A percentile compares a stretch with the other conserved stretches of the same genome.
Conservation (phyloP, 2,113 vertebrate genomes). For the Nannobrachium achirus region DNA sequence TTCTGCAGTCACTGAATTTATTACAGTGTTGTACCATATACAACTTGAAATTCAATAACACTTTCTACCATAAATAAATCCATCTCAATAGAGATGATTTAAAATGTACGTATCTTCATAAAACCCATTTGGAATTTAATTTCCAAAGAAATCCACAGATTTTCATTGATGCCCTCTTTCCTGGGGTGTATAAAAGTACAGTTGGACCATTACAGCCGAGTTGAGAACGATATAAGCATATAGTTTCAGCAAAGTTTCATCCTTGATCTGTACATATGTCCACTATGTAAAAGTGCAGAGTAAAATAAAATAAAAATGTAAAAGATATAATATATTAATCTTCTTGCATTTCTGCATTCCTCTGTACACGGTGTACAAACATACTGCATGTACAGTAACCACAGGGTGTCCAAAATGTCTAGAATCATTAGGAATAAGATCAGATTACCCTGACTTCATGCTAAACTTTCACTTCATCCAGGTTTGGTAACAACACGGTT, state of each 20-base stretch:
- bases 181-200: constrained; percentile 9
- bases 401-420: no score
- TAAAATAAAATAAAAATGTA: constrained; percentile 41
- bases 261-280: constrained; percentile 8
- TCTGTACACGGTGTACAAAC: constrained; percentile 32
- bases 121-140: not conserved
- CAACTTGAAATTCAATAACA: constrained; percentile 7
- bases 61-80: not conserved
- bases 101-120: constrained; percentile 36
- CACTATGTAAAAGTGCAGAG: constrained; percentile 69
- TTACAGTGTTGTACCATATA: constrained; percentile 3
- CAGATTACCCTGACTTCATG: no score
- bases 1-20: constrained; percentile 14
- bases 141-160: constrained; percentile 13
- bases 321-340: no score
- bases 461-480: no score
- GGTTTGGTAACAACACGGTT: no score
- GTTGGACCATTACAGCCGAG: constrained; percentile 28
- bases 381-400: not conserved
- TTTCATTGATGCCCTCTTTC: not conserved
- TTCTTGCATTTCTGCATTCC: not conserved
- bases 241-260: not conserved
- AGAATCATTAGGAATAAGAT: no score
- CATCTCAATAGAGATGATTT: constrained; percentile 12
- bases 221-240: constrained; percentile 37